phyloP scores from a whole-genome alignment of 2,113 vertebrate species.

The Sporophila hypoxantha region DNA sequence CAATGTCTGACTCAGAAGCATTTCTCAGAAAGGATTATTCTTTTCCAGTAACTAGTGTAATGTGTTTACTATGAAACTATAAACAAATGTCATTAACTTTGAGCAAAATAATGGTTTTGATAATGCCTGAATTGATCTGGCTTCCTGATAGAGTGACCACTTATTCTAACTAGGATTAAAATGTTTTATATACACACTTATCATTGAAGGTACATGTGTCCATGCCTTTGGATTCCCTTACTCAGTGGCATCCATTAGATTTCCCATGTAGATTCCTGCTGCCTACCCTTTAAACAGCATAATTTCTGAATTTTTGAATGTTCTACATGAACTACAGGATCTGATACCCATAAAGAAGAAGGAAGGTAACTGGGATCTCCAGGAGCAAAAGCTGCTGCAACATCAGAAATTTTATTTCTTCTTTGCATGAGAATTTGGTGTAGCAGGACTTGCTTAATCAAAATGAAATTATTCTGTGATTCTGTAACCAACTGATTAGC shows the following conservation, averaged over 20 bases:
- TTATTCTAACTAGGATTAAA: not conserved
- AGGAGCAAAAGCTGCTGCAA: not conserved
- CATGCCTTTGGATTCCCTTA: not conserved
- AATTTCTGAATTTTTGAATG: not conserved
- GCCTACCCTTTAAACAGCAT: not conserved
- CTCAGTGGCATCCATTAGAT: not conserved
- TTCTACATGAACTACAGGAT: not conserved
- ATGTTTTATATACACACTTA: not conserved
- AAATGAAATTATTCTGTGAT: not conserved
- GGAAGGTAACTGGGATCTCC: not conserved
- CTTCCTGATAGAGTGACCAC: not conserved
- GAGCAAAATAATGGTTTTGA: not conserved
- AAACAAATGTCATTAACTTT: slow-evolving; percentile 23
- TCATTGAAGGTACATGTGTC: not conserved
- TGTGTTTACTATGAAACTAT: slow-evolving; percentile 28
- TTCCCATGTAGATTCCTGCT: not conserved
- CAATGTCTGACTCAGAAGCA: slow-evolving; percentile 44
- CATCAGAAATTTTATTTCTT: not conserved
- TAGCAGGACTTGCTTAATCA: not conserved
- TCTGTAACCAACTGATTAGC: not conserved
- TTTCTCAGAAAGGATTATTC: slow-evolving; percentile 52
- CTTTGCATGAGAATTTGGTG: not conserved
- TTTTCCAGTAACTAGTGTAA: slow-evolving; percentile 44
- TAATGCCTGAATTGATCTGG: not conserved
- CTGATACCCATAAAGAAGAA: not conserved